Conservation (phyloP, 2,888 invertebrate genomes). For the Scelioninae gen. 1 region DNA sequence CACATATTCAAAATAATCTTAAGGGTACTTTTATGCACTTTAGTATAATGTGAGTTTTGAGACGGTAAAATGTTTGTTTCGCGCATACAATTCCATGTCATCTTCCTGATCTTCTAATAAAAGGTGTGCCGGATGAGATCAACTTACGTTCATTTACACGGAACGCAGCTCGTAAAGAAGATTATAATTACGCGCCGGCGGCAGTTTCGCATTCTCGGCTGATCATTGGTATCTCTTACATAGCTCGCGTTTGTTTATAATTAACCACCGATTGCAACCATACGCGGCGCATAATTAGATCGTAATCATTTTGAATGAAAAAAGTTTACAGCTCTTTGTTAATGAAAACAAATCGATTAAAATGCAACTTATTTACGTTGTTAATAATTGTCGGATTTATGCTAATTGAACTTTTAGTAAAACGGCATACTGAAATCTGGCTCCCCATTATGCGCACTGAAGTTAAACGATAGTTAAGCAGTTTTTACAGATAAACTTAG, state of each 20-base stretch:
- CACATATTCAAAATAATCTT: not conserved
- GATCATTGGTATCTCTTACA: slow-evolving; percentile 40
- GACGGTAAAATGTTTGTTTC: not conserved
- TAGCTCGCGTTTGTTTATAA: slow-evolving; percentile 32
- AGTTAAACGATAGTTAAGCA: slow-evolving; percentile 25
- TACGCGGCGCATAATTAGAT: slow-evolving; percentile 39
- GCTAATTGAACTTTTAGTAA: slow-evolving; percentile 40
- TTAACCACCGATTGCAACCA: slow-evolving; percentile 37
- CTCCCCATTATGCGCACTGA: slow-evolving; percentile 3
- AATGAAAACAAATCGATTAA: slow-evolving; percentile 38
- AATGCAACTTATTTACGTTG: slow-evolving; percentile 3
- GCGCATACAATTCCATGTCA: slow-evolving; percentile 10
- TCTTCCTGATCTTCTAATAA: slow-evolving; percentile 53
- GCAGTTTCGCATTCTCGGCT: slow-evolving; percentile 50
- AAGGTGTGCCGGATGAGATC: slow-evolving; percentile 55
- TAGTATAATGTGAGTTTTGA: not conserved
- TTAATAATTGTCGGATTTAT: slow-evolving; percentile 37
- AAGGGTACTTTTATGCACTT: not conserved
- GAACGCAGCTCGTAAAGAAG: slow-evolving; percentile 54
- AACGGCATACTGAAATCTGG: not conserved
- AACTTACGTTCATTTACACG: slow-evolving; percentile 54
- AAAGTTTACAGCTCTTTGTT: slow-evolving; percentile 28
- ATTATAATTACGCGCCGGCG: slow-evolving; percentile 49
- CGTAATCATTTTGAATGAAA: slow-evolving; percentile 30
- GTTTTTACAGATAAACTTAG: slow-evolving; percentile 18